Base-by-base conservation (phyloP, 2,113 vertebrate genomes). In the Megalops atlanticus region DNA sequence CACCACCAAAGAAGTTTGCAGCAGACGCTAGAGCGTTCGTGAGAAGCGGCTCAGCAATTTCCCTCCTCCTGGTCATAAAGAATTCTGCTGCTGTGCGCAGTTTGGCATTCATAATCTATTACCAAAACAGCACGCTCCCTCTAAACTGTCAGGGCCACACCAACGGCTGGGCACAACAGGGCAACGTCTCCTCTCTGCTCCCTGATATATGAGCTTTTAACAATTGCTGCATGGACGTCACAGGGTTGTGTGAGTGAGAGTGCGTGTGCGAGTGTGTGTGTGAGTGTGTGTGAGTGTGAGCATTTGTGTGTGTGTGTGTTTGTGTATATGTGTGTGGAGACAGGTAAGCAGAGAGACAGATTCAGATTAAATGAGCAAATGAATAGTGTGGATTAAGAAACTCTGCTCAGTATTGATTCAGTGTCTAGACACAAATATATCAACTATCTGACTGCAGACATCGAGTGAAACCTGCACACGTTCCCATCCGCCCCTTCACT, bases 351-450 rank as follows among this genome's bases (percentile, higher is more conserved):
- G 36, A 77, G 27, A 77, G 79, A 64, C 74, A 76, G 69, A 84
- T 92, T 89, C 88, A 91, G 91, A 89, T 91, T 91, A 89, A 91
- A 89, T 90, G 91, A 90, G 91, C 86, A 92, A 93, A 94, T 90
- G 89, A 92, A 93, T 90, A 92, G 90, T 90, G 89, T 90, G 91
- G 90, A 82, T 82, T 82, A 82, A 81, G 92, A 91, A 88, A 84
- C 89, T 88, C 89, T 90, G 89, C 91, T 89, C 85, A 83, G 79
- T 93, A 96, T 97, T 88, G 96, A 96, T 96, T 94, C 91, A 88
- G 92, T 93, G 95, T 96, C 95, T 95, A 95, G 95, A 97, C 94
- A 91, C 91, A 95, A 94, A 96, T 95, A 94, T 95, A 97, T 96
- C 95, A 95, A 92, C 94, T 95, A 95, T 95, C 94, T 92, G 89